Conservation (phyloP, 2,797 vertebrate species). For the Urocyon cinereoargenteus region DNA sequence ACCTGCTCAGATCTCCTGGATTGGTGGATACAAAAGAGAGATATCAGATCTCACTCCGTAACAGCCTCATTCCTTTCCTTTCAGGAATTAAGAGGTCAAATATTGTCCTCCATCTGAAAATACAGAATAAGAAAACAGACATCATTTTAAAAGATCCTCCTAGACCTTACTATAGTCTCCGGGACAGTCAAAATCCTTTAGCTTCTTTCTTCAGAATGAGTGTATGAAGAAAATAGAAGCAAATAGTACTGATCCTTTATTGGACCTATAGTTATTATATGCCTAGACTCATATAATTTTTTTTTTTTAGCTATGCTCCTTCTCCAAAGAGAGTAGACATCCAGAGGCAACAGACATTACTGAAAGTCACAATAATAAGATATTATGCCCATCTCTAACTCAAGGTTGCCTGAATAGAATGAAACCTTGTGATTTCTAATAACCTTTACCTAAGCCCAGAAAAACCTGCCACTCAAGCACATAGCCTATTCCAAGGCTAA, state of each 20-base stretch:
- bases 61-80: background rate
- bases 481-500: slow-evolving; percentile 74
- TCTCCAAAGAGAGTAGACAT: background rate
- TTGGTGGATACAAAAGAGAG: background rate
- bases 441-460: slow-evolving; percentile 65
- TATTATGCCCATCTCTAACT: slow-evolving; percentile 47
- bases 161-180: background rate
- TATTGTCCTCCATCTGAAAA: slow-evolving; percentile 23
- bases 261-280: background rate
- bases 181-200: background rate
- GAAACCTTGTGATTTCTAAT: slow-evolving; percentile 62
- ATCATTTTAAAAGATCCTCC: background rate
- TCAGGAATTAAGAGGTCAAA: background rate
- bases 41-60: background rate
- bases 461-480: slow-evolving; percentile 47
- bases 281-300: background rate
- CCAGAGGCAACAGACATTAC: slow-evolving; percentile 1
- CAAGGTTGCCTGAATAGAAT: slow-evolving; percentile 61
- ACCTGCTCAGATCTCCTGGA: background rate
- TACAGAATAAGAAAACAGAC: background rate
- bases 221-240: background rate
- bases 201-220: background rate
- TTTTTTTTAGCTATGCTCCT: background rate
- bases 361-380: slow-evolving; percentile 33
- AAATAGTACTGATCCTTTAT: background rate